A percentile compares a stretch with the other conserved stretches of the same genome.
Evolutionary conservation across 2,113 vertebrate genomes (phyloP).

Genomic region (Toxotes jaculatrix): DNA sequence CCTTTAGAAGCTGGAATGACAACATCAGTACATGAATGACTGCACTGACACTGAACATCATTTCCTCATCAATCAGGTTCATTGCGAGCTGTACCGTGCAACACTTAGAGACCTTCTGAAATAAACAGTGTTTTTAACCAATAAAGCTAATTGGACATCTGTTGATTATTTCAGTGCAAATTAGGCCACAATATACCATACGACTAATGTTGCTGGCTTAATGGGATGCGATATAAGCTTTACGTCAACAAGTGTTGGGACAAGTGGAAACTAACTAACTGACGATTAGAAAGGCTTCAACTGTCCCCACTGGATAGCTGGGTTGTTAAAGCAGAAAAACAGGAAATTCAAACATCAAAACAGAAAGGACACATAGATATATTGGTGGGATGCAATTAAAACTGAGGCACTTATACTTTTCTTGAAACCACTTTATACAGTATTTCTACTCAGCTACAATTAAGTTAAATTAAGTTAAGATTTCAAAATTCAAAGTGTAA

Average conservation of each 20-base stretch:
- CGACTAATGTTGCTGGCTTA: background rate
- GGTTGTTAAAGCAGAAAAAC: background rate
- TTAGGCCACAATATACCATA: background rate
- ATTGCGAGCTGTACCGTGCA: background rate
- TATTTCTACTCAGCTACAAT: background rate
- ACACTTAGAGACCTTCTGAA: background rate
- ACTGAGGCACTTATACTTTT: background rate
- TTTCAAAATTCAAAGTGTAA: background rate
- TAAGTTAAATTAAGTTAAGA: too few species aligned
- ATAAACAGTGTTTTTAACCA: background rate
- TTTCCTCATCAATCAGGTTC: background rate
- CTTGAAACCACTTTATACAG: background rate
- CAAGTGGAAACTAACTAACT: background rate
- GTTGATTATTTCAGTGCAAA: background rate
- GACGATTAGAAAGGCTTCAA: conserved; percentile 2
- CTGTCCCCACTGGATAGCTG: background rate
- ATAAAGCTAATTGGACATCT: background rate
- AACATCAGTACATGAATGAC: background rate
- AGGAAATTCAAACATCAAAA: background rate
- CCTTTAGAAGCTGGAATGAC: conserved; percentile 23
- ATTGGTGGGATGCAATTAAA: background rate
- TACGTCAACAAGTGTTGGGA: background rate
- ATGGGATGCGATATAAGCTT: background rate
- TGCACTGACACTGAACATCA: background rate
- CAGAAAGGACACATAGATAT: background rate